Evolutionary conservation across 2,113 vertebrate genomes (phyloP), one percentile per base, ranked within the genome.

Genomic region (Xiphophorus couchianus): DNA sequence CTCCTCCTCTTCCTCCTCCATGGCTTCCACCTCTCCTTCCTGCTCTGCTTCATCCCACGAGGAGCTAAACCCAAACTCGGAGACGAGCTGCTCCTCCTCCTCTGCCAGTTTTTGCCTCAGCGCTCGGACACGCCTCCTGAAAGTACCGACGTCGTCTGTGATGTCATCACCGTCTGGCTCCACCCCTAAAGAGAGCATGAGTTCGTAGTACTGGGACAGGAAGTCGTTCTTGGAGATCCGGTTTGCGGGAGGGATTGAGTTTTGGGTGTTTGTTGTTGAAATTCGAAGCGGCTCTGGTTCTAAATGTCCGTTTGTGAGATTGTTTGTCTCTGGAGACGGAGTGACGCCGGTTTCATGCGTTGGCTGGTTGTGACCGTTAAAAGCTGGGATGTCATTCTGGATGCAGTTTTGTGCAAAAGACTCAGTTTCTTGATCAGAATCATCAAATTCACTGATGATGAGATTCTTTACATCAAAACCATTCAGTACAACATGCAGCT

Each of bases 171-270:
- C 86, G 73, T 91, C 82, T 0, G 90, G 69, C 65, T 94, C 95
- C 31, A 91, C 93, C 58, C 95, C 96, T 48, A 97, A 86, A 12
- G 95, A 95, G 28, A 91, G 90, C 88, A 98, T 97, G 74, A 98
- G 95, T 71, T 95, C 94, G 12, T 95, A 90, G 66, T 95, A 99
- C 63, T 95, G 95, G 17, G 95, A 94, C 71, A 97, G 94, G 80
- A 98, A 96, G 91, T 96, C 94, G 1, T 87, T 84, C 10, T 91
- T 62, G 0, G 92, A 1, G 79, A 66, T 61, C 27, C 62, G 86
- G 79, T 11, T 37, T 0, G 15, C n/a, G 1, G 73, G 71, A 29
- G 28, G 73, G 11, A 11, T 64, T 37, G 42, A 27, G 30, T 54
- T 13, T n/a, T 39, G 37, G 37, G 64, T 31, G 8, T 77, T 62